Evolutionary conservation across 1,140 invertebrate species (phyloP).

Genomic region (Diorhabda carinulata): DNA sequence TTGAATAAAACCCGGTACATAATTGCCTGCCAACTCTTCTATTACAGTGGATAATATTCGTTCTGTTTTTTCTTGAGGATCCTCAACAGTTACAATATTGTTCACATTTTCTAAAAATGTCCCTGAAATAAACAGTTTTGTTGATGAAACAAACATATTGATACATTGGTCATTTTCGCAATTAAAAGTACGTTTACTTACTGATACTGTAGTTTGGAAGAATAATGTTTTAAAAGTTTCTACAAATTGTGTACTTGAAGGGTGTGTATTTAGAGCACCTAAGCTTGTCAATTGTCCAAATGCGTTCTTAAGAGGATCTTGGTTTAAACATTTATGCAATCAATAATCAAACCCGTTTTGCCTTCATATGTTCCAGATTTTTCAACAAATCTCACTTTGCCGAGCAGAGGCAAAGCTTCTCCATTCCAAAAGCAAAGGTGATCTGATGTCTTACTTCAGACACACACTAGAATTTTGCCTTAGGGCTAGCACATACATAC

Average conservation of each 20-base stretch:
- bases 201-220: neutral
- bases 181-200: neutral
- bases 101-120: neutral
- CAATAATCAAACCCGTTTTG: too few relatives aligned
- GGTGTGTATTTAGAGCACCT: conserved; percentile 8
- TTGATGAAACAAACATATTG: neutral
- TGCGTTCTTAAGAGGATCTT: conserved; percentile 8
- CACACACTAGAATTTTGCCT: too few relatives aligned
- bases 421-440: too few relatives aligned
- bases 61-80: neutral
- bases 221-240: conserved; percentile 1
- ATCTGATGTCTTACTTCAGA: too few relatives aligned
- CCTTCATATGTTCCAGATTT: too few relatives aligned
- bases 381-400: too few relatives aligned
- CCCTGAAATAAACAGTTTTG: neutral
- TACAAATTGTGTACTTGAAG: neutral
- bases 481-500: too few relatives aligned
- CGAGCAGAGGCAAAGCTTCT: too few relatives aligned
- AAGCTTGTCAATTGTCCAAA: conserved; percentile 9
- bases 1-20: neutral
- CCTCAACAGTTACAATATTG: neutral
- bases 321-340: neutral
- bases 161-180: neutral
- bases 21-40: neutral
- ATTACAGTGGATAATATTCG: neutral